phyloP scores from a whole-genome alignment of 2,888 invertebrate species.

The Ernsta delagoae region DNA sequence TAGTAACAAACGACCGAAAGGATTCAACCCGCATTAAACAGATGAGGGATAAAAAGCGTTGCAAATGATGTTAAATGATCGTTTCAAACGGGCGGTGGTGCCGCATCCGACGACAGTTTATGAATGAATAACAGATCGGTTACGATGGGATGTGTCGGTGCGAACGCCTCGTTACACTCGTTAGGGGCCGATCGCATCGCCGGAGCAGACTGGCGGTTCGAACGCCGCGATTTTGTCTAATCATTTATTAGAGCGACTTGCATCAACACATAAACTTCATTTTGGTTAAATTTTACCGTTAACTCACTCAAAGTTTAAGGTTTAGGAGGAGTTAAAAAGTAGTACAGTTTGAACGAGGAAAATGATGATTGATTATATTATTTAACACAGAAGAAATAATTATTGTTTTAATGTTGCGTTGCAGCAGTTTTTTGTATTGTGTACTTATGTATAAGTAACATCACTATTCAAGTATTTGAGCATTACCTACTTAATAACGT shows the following conservation, averaged over 20 bases:
- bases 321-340: no score
- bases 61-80: conserved; percentile 79
- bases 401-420: no score
- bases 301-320: no score
- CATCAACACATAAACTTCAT: no score
- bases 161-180: conserved; percentile 48
- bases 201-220: conserved; percentile 39
- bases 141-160: conserved; percentile 49
- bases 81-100: conserved; percentile 58
- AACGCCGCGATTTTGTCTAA: conserved; percentile 18
- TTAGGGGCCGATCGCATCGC: conserved; percentile 43
- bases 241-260: not conserved
- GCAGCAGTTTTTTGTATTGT: no score
- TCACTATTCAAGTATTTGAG: no score
- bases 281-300: no score
- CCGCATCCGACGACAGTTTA: conserved; percentile 47
- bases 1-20: conserved; percentile 73
- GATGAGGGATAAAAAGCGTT: conserved; percentile 77
- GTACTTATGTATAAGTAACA: no score
- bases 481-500: no score
- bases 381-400: no score
- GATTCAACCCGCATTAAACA: conserved; percentile 74
- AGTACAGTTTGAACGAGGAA: no score
- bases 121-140: conserved; percentile 55
- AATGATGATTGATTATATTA: no score